Evolutionary conservation across 2,888 invertebrate species (phyloP).

Genomic region (Anticlea derivata): DNA sequence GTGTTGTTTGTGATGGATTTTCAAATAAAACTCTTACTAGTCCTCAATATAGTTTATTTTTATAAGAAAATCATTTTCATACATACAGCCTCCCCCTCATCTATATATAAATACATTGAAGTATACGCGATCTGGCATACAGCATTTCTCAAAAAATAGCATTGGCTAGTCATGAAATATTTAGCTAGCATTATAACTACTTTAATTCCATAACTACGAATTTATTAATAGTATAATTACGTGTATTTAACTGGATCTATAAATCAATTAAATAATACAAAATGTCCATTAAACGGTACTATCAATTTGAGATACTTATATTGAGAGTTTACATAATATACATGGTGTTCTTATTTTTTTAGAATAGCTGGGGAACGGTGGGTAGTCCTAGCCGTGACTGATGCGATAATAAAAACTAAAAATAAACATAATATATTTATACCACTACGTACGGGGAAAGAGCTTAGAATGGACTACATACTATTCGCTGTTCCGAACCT

Average conservation of each 20-base stretch:
- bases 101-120: slow-evolving; percentile 78
- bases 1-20: slow-evolving; percentile 10
- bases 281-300: slow-evolving; percentile 25
- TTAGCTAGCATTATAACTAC: slow-evolving; percentile 79
- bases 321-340: slow-evolving; percentile 30
- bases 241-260: slow-evolving; percentile 62
- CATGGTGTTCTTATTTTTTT: slow-evolving; percentile 26
- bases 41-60: slow-evolving; percentile 80
- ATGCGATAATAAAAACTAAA: slow-evolving; percentile 19
- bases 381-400: slow-evolving; percentile 8
- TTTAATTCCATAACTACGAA: slow-evolving; percentile 66
- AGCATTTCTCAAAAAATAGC: slow-evolving; percentile 80
- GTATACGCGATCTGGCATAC: slow-evolving; percentile 69
- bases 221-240: slow-evolving; percentile 67
- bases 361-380: slow-evolving; percentile 21
- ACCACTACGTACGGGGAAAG: slow-evolving; percentile 21
- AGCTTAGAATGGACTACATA: slow-evolving; percentile 10
- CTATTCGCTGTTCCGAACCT: slow-evolving; percentile 16
- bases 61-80: slow-evolving; percentile 81
- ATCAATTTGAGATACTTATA: slow-evolving; percentile 31
- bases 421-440: slow-evolving; percentile 25
- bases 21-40: slow-evolving; percentile 45
- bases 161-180: slow-evolving; percentile 77
- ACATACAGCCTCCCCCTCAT: slow-evolving; percentile 73
- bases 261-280: slow-evolving; percentile 33